These are phyloP conservation scores for Sciurus carolinensis DNA, from an alignment of 2,797 vertebrate genomes.

Conservation along the genomic window DNA sequence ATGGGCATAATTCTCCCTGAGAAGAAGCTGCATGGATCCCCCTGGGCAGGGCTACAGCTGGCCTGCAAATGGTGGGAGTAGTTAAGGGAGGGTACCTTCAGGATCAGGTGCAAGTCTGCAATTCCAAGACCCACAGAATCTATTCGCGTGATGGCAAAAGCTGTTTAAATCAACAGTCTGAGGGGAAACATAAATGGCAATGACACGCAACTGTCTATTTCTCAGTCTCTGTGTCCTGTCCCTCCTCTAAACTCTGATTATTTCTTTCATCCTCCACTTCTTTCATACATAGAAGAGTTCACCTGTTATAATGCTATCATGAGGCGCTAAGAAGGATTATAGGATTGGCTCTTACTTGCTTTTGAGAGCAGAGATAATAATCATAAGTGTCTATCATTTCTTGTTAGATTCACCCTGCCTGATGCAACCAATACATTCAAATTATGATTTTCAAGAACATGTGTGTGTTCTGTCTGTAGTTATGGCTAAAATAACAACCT, in stretches of 20 bases:
- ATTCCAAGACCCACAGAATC: neutral
- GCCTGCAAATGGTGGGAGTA: neutral
- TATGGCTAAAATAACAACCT: constrained; percentile 43
- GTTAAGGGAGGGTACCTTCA: neutral
- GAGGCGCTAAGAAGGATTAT: neutral
- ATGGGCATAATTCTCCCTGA: neutral
- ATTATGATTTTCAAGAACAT: constrained; percentile 16
- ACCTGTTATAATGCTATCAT: neutral
- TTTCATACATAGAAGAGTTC: neutral
- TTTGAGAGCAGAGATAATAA: constrained; percentile 41
- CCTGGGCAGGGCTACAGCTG: neutral
- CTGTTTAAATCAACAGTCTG: neutral
- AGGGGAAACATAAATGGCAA: neutral
- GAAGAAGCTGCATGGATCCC: neutral
- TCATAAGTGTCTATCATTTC: neutral
- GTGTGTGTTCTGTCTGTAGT: constrained; percentile 29
- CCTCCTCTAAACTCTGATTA: neutral
- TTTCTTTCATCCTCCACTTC: neutral
- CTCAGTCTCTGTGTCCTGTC: neutral
- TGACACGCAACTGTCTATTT: neutral
- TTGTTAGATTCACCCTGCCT: neutral
- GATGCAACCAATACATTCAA: neutral
- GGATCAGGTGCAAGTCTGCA: constrained; percentile 16
- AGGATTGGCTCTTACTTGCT: neutral
- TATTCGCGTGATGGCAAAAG: constrained; percentile 2